These are phyloP conservation scores for Euproctis similis DNA, from an alignment of 2,888 invertebrate genomes.

Conservation along the genomic window DNA sequence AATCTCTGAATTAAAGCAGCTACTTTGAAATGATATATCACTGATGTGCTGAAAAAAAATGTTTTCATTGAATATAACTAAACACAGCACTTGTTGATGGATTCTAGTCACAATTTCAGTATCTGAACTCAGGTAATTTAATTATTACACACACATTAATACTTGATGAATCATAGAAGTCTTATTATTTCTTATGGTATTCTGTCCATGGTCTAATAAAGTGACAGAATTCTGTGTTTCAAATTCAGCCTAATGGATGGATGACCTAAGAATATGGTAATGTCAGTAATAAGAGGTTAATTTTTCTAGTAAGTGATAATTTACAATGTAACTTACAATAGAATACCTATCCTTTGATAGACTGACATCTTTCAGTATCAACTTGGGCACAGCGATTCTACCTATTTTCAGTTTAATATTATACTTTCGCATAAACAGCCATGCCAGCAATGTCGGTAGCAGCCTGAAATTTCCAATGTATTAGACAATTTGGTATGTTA, in stretches of 20 bases:
- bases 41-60: constrained; percentile 82
- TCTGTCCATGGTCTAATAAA: too few relatives aligned
- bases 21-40: constrained; percentile 89
- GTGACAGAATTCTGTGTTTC: too few relatives aligned
- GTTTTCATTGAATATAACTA: too few relatives aligned
- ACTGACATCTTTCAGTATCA: constrained; percentile 86
- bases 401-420: constrained; percentile 87
- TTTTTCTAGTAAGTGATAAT: constrained; percentile 3
- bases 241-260: too few relatives aligned
- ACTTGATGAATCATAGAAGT: too few relatives aligned
- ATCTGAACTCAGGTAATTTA: too few relatives aligned
- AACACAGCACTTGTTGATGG: too few relatives aligned
- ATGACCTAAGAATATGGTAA: neutral
- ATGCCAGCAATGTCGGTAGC: constrained; percentile 84
- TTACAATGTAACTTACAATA: constrained; percentile 73
- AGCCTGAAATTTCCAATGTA: constrained; percentile 74
- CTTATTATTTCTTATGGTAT: too few relatives aligned
- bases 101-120: too few relatives aligned
- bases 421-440: constrained; percentile 87
- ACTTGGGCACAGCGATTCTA: constrained; percentile 86
- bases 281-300: neutral
- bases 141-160: too few relatives aligned
- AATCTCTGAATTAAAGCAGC: constrained; percentile 91
- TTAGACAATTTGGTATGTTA: constrained; percentile 33
- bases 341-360: constrained; percentile 87